Percentiles rank a stretch among this genome's conserved stretches.
Conservation (phyloP, 2,888 invertebrate genomes). For the Ypsolopha sequella region DNA sequence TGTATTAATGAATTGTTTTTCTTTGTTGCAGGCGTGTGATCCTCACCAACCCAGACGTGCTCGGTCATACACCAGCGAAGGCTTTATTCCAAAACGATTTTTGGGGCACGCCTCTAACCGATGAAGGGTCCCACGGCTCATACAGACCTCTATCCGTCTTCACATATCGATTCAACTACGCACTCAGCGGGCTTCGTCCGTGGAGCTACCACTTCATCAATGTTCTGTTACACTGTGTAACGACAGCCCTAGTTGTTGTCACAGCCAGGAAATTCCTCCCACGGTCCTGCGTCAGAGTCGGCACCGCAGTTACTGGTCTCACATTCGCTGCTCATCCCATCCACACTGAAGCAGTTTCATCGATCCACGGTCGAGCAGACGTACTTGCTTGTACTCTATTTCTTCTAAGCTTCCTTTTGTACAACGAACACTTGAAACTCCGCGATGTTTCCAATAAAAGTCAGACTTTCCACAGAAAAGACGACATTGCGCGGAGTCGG, state of each 20-base stretch:
- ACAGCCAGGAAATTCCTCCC: conserved; percentile 80
- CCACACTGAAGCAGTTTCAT: conserved; percentile 97
- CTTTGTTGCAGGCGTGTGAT: conserved; percentile 89
- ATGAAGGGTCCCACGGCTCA: conserved; percentile 96
- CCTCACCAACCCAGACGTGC: conserved; percentile 92
- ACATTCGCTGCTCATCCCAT: conserved; percentile 96
- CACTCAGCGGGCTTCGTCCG: conserved; percentile 82
- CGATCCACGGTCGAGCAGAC: conserved; percentile 95
- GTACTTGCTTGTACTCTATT: conserved; percentile 92
- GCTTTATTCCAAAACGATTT: conserved; percentile 93
- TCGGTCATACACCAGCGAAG: conserved; percentile 85
- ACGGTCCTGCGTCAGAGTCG: conserved; percentile 72
- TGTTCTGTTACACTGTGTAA: conserved; percentile 86
- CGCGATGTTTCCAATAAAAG: conserved; percentile 61
- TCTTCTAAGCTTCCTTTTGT: conserved; percentile 87
- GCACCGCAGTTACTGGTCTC: conserved; percentile 82
- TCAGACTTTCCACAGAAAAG: conserved; percentile 42
- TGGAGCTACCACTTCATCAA: conserved; percentile 90
- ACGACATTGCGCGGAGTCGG: conserved; percentile 33
- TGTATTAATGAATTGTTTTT: conserved; percentile 10
- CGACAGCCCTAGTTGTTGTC: conserved; percentile 85
- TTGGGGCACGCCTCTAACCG: conserved; percentile 96
- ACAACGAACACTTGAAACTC: conserved; percentile 81
- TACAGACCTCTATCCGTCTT: conserved; percentile 94
- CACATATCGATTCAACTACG: conserved; percentile 87